A percentile compares a stretch with the other conserved stretches of the same genome.
Evolutionary conservation across 30 jellyfish, hydroid and myxozoan species (phyloP).

Genomic region (Catostylus mosaicus): DNA sequence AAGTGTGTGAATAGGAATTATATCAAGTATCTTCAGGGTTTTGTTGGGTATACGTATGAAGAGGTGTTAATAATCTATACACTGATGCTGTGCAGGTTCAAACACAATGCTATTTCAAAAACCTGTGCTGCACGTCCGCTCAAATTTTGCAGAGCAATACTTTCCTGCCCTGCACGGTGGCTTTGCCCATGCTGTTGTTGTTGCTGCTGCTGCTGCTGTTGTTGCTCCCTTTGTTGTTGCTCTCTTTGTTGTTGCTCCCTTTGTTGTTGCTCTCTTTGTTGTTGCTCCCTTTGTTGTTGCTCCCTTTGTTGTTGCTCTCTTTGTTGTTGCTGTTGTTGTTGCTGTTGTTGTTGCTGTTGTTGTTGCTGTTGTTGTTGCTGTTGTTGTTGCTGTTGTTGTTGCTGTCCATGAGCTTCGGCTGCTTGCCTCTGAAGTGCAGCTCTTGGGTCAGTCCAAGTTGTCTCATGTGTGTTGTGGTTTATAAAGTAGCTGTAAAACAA

Average conservation of each 20-base stretch:
- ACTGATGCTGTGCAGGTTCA: not conserved
- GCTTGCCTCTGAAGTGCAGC: not conserved
- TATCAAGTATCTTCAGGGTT: too few relatives aligned
- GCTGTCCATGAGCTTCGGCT: constrained; percentile 9
- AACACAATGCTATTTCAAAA: constrained; percentile 1
- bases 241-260: not conserved
- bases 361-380: not conserved
- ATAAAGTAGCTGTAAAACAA: constrained; percentile 36
- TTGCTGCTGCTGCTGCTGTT: constrained; percentile 30
- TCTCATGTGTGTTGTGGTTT: constrained; percentile 41
- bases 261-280: constrained; percentile 3
- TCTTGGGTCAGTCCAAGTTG: constrained; percentile 73
- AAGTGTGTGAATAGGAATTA: too few relatives aligned
- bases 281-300: constrained; percentile 20
- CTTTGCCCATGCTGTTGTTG: constrained; percentile 18
- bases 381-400: constrained; percentile 19
- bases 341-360: constrained; percentile 8
- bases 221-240: not conserved
- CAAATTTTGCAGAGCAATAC: constrained; percentile 57
- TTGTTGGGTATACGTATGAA: too few relatives aligned
- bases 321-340: not conserved
- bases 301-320: not conserved
- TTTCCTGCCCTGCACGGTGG: constrained; percentile 37
- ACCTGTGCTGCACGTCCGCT: constrained; percentile 39
- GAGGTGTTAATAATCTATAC: too few relatives aligned